A percentile compares a stretch with the other conserved stretches of the same genome.
Conservation (phyloP, 2,888 invertebrate species). For the Drosophila mettleri region DNA sequence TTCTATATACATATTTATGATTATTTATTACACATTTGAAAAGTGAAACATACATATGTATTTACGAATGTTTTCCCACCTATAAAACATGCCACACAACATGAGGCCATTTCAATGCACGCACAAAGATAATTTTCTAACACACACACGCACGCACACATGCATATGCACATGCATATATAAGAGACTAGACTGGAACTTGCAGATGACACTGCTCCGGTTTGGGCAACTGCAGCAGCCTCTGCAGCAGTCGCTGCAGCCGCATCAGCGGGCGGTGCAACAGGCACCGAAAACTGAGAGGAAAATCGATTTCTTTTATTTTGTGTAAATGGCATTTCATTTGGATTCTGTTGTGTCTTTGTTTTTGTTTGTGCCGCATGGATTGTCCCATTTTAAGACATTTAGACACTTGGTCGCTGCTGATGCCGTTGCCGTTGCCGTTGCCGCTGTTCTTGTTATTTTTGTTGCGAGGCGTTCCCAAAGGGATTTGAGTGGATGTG, state of each 20-base stretch:
- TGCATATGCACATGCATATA: conserved; percentile 25
- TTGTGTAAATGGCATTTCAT: conserved; percentile 74
- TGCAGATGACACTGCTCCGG: conserved; percentile 73
- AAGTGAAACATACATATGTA: conserved; percentile 36
- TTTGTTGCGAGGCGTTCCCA: conserved; percentile 69
- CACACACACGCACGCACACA: conserved; percentile 34
- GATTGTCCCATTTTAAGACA: conserved; percentile 77
- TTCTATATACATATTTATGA: neutral
- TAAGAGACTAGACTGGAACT: conserved; percentile 38
- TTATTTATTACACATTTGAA: conserved; percentile 13
- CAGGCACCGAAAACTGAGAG: conserved; percentile 43
- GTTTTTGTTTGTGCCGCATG: conserved; percentile 69
- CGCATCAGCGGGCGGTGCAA: conserved; percentile 55
- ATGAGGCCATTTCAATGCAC: conserved; percentile 49
- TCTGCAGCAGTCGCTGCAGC: conserved; percentile 18
- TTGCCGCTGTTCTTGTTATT: conserved; percentile 43
- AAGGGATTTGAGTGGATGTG: conserved; percentile 54
- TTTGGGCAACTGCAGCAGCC: conserved; percentile 56
- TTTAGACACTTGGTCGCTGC: conserved; percentile 63
- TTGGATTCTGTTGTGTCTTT: conserved; percentile 64
- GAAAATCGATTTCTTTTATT: conserved; percentile 76
- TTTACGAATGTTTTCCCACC: conserved; percentile 56
- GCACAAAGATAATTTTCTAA: conserved; percentile 58
- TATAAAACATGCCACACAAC: conserved; percentile 64
- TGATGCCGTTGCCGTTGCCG: too few relatives aligned